phyloP scores from a whole-genome alignment of 2,113 vertebrate species.

The Cochlearius cochlearius region DNA sequence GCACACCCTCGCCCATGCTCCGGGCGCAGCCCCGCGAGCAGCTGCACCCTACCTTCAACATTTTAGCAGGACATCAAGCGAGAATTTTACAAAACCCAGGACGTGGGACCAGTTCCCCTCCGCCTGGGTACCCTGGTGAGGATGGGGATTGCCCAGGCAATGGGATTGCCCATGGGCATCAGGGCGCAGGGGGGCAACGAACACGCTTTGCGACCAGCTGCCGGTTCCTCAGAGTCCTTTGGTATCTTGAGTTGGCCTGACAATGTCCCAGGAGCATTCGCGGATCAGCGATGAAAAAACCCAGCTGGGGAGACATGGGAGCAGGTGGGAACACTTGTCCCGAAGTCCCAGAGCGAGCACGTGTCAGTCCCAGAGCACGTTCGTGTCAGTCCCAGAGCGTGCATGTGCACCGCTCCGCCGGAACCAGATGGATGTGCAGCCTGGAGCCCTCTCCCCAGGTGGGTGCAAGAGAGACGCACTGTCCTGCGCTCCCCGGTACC shows the following conservation, averaged over 20 bases:
- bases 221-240: not conserved
- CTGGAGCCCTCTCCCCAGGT: not conserved
- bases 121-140: not conserved
- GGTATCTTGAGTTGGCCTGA: slow-evolving; percentile 16
- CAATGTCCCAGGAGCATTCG: not conserved
- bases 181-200: rapidly evolving
- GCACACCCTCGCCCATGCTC: not conserved
- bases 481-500: rapidly evolving
- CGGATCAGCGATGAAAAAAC: not conserved
- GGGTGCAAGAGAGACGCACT: rapidly evolving
- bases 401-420: rapidly evolving
- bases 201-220: not conserved
- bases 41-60: not conserved
- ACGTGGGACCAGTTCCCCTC: not conserved
- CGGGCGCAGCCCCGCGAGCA: rapidly evolving
- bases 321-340: not conserved
- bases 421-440: not conserved
- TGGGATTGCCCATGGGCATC: not conserved
- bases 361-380: not conserved
- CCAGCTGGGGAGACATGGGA: not conserved
- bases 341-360: not conserved
- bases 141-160: not conserved
- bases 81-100: not conserved
- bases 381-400: not conserved
- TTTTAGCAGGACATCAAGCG: not conserved